Evolutionary conservation across 2,113 vertebrate genomes (phyloP).

Genomic region (Passer domesticus): DNA sequence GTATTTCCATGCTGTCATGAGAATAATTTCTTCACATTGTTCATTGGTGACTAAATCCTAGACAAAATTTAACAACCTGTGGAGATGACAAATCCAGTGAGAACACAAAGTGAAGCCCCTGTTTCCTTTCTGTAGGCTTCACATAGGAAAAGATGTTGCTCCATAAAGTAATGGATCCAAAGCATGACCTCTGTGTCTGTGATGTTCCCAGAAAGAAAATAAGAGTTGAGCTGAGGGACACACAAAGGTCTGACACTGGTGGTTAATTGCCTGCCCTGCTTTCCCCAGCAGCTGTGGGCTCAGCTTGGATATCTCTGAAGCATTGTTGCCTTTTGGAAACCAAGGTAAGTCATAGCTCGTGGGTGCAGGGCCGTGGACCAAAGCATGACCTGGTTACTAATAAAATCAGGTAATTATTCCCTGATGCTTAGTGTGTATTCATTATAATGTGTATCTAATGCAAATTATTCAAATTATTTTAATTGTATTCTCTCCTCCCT

Average conservation of each 20-base stretch:
- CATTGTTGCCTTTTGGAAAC: neutral
- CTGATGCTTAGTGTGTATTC: neutral
- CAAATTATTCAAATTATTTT: neutral
- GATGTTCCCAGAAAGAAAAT: neutral
- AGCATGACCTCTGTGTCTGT: neutral
- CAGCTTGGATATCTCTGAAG: neutral
- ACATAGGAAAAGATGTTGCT: neutral
- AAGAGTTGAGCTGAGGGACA: neutral
- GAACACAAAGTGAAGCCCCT: neutral
- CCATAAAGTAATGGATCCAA: neutral
- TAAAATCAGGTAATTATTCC: slow-evolving; percentile 20
- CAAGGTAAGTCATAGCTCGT: neutral
- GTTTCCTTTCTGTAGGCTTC: neutral
- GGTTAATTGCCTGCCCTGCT: neutral
- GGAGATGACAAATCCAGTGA: neutral
- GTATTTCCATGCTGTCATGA: neutral
- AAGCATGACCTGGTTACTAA: slow-evolving; percentile 26
- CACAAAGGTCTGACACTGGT: neutral
- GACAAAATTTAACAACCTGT: neutral
- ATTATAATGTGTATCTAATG: slow-evolving; percentile 5
- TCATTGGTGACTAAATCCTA: neutral
- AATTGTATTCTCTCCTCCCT: slow-evolving; percentile 31
- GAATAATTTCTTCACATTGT: neutral
- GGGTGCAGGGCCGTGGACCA: neutral
- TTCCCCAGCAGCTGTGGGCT: neutral